A percentile compares a stretch with the other conserved stretches of the same genome.
Conservation (phyloP, 2,113 vertebrate genomes). For the Scomber scombrus region DNA sequence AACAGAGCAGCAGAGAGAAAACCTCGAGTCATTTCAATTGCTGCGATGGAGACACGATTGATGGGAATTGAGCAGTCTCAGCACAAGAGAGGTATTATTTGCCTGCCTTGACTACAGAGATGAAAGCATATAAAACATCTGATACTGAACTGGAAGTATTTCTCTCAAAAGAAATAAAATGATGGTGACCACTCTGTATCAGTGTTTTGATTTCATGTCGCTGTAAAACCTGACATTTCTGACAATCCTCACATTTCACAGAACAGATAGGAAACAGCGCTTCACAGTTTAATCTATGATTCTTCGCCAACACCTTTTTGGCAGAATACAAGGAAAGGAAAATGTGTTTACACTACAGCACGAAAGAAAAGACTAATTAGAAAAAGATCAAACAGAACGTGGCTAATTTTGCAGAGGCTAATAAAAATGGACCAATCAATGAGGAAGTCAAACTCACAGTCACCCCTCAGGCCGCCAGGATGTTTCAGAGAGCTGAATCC, state of each 20-base stretch:
- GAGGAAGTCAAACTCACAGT: slow-evolving; percentile 46
- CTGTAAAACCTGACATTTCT: background rate
- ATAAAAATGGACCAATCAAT: slow-evolving; percentile 58
- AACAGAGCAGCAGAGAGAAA: slow-evolving; percentile 27
- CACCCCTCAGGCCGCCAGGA: slow-evolving; percentile 61
- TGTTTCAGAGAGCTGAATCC: slow-evolving; percentile 55
- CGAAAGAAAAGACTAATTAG: slow-evolving; percentile 33
- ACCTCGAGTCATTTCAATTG: slow-evolving; percentile 22
- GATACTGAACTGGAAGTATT: background rate
- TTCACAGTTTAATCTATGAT: background rate
- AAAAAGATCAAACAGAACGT: slow-evolving; percentile 43
- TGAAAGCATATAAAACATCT: slow-evolving; percentile 2
- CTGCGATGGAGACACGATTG: slow-evolving; percentile 12
- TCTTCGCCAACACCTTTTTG: background rate
- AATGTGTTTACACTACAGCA: slow-evolving; percentile 34
- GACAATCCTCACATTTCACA: no score
- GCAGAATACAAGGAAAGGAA: background rate
- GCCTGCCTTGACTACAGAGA: slow-evolving; percentile 2
- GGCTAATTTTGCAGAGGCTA: slow-evolving; percentile 45
- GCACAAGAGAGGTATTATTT: slow-evolving; percentile 23
- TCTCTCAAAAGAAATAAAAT: slow-evolving; percentile 11
- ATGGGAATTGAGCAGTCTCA: slow-evolving; percentile 45
- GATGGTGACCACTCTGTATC: background rate
- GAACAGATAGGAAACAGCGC: background rate
- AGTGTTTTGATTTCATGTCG: background rate